These are phyloP conservation scores for Leptinotarsa defecta DNA, from an alignment of 1,140 invertebrate species.

Conservation along the genomic window DNA sequence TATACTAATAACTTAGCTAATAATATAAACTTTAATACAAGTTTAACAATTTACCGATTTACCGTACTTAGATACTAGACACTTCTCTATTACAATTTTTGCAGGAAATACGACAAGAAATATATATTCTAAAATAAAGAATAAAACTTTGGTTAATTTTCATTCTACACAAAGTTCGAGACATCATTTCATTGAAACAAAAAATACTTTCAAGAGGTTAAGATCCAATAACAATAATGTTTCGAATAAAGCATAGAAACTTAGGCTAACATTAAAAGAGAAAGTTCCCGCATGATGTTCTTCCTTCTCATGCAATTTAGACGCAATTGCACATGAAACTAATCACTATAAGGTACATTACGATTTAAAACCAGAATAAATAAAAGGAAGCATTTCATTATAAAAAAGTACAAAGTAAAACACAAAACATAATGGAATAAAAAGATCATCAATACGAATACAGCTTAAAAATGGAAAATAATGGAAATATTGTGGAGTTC, in stretches of 20 bases:
- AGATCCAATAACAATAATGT: background rate
- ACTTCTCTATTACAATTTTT: slow-evolving; percentile 20
- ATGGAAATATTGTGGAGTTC: slow-evolving; percentile 17
- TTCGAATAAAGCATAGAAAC: slow-evolving; percentile 17
- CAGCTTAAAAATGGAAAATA: slow-evolving; percentile 1
- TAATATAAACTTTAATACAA: slow-evolving; percentile 37
- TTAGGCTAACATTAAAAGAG: slow-evolving; percentile 12
- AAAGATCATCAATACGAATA: background rate
- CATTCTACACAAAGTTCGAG: slow-evolving; percentile 13
- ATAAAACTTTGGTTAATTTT: slow-evolving; percentile 34
- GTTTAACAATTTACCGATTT: slow-evolving; percentile 42
- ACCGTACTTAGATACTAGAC: slow-evolving; percentile 37
- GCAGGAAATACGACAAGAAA: slow-evolving; percentile 17
- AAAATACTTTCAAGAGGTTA: background rate
- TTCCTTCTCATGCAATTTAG: slow-evolving; percentile 13
- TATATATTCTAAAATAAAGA: slow-evolving; percentile 12
- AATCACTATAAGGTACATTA: slow-evolving; percentile 29
- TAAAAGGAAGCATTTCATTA: slow-evolving; percentile 19
- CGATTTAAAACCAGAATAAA: slow-evolving; percentile 25
- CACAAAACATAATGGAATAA: slow-evolving; percentile 8
- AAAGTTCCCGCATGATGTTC: slow-evolving; percentile 21
- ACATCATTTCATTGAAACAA: slow-evolving; percentile 11
- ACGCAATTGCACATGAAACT: slow-evolving; percentile 19
- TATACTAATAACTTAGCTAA: slow-evolving; percentile 29
- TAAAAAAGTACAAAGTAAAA: slow-evolving; percentile 22